Conservation (phyloP, 2,113 vertebrate genomes). For the Psilopsiagon aymara region DNA sequence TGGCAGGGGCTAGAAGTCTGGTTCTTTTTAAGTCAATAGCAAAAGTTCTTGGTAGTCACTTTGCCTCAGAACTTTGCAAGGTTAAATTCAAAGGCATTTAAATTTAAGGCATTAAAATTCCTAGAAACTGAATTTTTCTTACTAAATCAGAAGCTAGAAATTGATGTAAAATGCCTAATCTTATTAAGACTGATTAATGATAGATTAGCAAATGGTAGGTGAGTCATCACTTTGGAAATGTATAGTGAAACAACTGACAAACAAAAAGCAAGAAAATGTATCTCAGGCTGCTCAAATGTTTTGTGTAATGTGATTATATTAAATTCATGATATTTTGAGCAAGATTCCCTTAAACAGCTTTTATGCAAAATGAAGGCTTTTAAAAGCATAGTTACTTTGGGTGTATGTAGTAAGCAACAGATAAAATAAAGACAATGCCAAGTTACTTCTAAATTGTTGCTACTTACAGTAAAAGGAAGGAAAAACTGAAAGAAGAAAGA, state of each 20-base stretch:
- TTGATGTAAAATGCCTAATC: not conserved
- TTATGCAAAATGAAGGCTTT: not conserved
- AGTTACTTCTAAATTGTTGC: not conserved
- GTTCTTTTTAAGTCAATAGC: not conserved
- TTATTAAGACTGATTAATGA: not conserved
- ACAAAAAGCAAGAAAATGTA: not conserved
- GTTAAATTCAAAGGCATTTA: not conserved
- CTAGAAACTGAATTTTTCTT: not conserved
- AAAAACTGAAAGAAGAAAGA: not conserved
- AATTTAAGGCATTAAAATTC: not conserved
- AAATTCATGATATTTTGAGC: not conserved
- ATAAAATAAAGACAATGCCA: not conserved
- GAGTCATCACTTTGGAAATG: not conserved
- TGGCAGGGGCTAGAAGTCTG: not conserved
- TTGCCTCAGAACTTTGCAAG: not conserved
- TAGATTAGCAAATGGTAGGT: not conserved
- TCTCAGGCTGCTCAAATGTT: not conserved
- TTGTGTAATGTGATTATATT: not conserved
- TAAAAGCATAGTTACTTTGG: not conserved
- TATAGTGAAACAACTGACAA: not conserved
- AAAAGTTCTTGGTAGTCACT: not conserved
- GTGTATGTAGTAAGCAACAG: not conserved
- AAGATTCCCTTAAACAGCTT: not conserved
- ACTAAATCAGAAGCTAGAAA: not conserved
- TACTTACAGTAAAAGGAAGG: not conserved